Evolutionary conservation across 2,888 invertebrate species (phyloP).

Genomic region (Amphipoea oculea): DNA sequence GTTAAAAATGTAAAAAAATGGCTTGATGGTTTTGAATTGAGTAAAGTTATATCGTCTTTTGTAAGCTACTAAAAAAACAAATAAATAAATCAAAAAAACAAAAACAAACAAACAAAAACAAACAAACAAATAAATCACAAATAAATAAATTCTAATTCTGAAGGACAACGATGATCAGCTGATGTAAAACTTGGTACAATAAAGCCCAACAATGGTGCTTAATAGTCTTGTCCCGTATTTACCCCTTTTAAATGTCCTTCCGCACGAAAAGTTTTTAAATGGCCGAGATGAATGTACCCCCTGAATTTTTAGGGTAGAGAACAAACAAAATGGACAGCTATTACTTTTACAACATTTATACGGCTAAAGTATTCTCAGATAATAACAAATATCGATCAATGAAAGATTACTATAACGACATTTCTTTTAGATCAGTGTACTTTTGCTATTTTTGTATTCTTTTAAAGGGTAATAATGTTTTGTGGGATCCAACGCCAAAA

Average conservation of each 20-base stretch:
- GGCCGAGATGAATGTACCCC: not conserved
- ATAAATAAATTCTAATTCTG: not conserved
- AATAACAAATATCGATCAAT: not conserved
- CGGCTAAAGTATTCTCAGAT: not conserved
- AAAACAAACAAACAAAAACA: too few species aligned
- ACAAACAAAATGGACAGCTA: not conserved
- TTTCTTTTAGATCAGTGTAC: not conserved
- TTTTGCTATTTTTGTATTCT: not conserved
- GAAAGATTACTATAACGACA: not conserved
- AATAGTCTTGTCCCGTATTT: constrained; percentile 11
- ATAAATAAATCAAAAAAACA: not conserved
- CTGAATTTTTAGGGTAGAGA: not conserved
- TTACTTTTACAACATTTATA: not conserved
- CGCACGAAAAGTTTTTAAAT: constrained; percentile 25
- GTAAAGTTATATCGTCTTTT: not conserved
- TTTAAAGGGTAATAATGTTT: not conserved
- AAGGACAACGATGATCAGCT: not conserved
- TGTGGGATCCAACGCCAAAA: too few species aligned
- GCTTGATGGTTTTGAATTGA: not conserved
- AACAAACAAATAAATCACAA: not conserved
- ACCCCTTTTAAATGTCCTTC: not conserved
- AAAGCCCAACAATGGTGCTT: not conserved
- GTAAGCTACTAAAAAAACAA: not conserved
- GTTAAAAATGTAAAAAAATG: not conserved
- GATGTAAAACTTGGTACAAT: not conserved